phyloP scores from a whole-genome alignment of 2,797 vertebrate species.

The Phoebastria nigripes region DNA sequence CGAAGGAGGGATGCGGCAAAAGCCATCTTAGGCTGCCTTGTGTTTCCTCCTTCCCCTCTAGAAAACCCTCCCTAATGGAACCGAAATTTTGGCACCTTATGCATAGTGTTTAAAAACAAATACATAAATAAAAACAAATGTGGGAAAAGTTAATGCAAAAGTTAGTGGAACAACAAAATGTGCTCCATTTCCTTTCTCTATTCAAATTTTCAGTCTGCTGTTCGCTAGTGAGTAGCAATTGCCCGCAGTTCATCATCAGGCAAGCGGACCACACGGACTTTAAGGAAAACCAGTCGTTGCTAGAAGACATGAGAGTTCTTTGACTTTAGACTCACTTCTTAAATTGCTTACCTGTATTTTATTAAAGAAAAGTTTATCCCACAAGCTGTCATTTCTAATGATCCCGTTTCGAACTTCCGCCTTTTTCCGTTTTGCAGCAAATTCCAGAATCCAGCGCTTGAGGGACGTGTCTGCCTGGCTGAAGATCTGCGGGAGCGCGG shows the following conservation, averaged over 20 bases:
- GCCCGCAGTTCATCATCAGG: background rate
- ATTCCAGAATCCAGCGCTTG: conserved; percentile 95
- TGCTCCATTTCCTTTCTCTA: background rate
- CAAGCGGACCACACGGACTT: background rate
- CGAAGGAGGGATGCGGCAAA: background rate
- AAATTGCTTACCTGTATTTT: conserved; percentile 88
- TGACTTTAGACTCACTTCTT: background rate
- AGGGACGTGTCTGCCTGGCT: conserved; percentile 90
- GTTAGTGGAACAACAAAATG: background rate
- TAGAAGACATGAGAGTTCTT: background rate
- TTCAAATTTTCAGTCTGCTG: background rate
- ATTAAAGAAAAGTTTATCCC: conserved; percentile 96
- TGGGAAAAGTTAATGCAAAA: background rate
- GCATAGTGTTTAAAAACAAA: background rate
- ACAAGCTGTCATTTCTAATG: conserved; percentile 91
- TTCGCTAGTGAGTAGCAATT: background rate
- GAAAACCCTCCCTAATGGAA: background rate
- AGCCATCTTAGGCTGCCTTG: background rate
- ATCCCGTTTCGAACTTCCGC: conserved; percentile 89
- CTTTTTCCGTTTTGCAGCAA: conserved; percentile 90
- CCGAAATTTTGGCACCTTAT: background rate
- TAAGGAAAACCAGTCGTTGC: background rate
- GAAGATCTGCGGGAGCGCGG: conserved; percentile 83
- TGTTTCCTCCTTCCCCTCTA: background rate
- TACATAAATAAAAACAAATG: background rate